Base-by-base conservation (phyloP, 2,113 vertebrate genomes). In the Thinocorus orbignyianus region DNA sequence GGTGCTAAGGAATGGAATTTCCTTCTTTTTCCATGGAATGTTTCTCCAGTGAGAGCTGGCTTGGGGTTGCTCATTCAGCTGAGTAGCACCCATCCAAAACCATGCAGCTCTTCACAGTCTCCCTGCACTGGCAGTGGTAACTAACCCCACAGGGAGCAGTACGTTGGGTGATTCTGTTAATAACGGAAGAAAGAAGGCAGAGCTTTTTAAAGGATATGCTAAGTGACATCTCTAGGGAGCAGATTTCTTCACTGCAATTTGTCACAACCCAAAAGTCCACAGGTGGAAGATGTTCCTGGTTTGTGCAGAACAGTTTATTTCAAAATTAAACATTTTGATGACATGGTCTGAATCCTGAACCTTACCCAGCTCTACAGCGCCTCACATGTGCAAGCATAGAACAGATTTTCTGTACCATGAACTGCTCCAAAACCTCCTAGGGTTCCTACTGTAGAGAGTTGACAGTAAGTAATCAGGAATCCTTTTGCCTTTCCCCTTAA, bases 71-170 rank as follows among this genome's bases (percentile, higher is more conserved):
- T 84, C 13, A 3, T 64, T 87, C 54, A 49, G n/a, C 66, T 58
- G 24, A 31, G 19, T 61, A 60, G 24, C 33, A 51, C 5, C 23
- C 25, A 20, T 1, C 16, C 48, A 44, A 81, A 17, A 70, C 39
- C 20, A 49, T 1, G 4, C 25, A 73, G 54, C 31, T 69, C 61
- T 49, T 54, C 31, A 33, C 9, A 2, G 0, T 42, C 12, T 20
- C 37, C 25, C 16, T 54, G 10, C 44, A 31, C 26, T 15, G 25
- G 41, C 5, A 61, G 52, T 10, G 20, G 41, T 7, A 61, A 46
- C 25, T 48, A 58, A n/a, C 20, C 33, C 51, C 6, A 1, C 51
- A 52, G 72, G 18, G 25, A 79, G 24, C 16, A 4, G 13, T 25
- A 41, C 4, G 6, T 19, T 13, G 28, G 9, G 16, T 49, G 23